These are phyloP conservation scores for Athene cunicularia DNA, from an alignment of 2,113 vertebrate genomes.

Conservation along the genomic window DNA sequence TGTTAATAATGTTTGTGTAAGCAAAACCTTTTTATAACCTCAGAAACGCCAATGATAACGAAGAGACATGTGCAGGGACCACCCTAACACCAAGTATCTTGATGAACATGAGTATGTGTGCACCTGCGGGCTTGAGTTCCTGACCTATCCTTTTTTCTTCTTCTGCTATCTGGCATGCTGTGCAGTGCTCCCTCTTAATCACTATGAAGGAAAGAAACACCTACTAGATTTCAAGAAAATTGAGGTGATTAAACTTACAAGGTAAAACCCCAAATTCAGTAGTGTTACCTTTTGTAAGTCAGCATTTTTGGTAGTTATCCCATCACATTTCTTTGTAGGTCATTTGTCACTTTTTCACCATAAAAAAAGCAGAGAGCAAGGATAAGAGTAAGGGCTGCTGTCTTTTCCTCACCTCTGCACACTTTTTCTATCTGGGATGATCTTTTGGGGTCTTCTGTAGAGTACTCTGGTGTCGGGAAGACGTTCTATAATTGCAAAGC, in stretches of 20 bases:
- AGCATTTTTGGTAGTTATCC: background rate
- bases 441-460: background rate
- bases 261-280: slow-evolving; percentile 52
- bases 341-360: background rate
- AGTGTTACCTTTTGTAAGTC: slow-evolving; percentile 11
- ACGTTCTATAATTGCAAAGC: background rate
- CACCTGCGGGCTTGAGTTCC: slow-evolving; percentile 26
- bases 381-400: background rate
- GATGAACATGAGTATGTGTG: slow-evolving; percentile 5
- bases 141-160: slow-evolving; percentile 65
- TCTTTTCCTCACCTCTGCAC: background rate
- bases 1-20: background rate
- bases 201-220: slow-evolving; percentile 78
- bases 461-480: background rate
- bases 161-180: slow-evolving; percentile 58
- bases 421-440: background rate
- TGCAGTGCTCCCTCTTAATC: slow-evolving; percentile 69
- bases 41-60: background rate
- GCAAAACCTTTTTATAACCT: background rate
- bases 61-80: background rate
- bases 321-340: background rate
- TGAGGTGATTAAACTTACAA: slow-evolving; percentile 78
- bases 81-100: background rate
- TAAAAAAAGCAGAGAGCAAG: background rate
- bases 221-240: slow-evolving; percentile 73